Percentiles rank a stretch among this genome's conserved stretches.
Evolutionary conservation across 2,888 invertebrate genomes (phyloP).

Genomic region (Drosophila subsilvestris): DNA sequence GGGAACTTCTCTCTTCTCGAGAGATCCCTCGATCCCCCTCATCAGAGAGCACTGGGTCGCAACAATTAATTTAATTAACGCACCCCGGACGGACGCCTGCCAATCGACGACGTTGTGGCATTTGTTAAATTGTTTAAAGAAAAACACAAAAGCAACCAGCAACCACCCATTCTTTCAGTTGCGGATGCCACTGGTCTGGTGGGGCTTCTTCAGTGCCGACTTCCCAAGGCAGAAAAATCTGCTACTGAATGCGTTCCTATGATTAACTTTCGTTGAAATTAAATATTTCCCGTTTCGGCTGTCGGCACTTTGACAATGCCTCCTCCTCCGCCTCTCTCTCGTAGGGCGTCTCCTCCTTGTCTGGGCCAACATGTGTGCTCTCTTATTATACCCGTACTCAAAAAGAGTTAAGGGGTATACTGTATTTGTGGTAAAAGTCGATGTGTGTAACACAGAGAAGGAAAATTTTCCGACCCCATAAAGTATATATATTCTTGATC

Average conservation of each 20-base stretch:
- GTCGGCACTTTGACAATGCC: constrained; percentile 38
- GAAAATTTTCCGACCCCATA: no score
- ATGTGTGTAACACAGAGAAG: no score
- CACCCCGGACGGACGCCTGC: constrained; percentile 62
- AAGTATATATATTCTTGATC: no score
- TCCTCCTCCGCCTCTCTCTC: background rate
- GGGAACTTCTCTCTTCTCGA: no score
- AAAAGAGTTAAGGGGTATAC: no score
- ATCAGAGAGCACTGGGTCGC: no score
- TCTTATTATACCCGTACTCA: no score
- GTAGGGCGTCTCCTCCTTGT: background rate
- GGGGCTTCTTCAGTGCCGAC: constrained; percentile 24
- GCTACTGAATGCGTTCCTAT: constrained; percentile 68
- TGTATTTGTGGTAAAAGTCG: no score
- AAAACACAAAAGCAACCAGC: constrained; percentile 33
- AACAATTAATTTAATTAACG: constrained; percentile 67
- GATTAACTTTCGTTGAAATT: constrained; percentile 70
- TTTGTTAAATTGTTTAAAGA: constrained; percentile 67
- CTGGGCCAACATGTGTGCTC: no score
- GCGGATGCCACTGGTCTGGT: background rate
- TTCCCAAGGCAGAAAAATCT: constrained; percentile 56
- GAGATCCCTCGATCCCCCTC: no score
- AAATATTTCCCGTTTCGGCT: constrained; percentile 65
- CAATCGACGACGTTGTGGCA: constrained; percentile 56
- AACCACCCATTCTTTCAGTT: no score